phyloP scores from a whole-genome alignment of 1,140 invertebrate species.

The Bradynema listronoti region DNA sequence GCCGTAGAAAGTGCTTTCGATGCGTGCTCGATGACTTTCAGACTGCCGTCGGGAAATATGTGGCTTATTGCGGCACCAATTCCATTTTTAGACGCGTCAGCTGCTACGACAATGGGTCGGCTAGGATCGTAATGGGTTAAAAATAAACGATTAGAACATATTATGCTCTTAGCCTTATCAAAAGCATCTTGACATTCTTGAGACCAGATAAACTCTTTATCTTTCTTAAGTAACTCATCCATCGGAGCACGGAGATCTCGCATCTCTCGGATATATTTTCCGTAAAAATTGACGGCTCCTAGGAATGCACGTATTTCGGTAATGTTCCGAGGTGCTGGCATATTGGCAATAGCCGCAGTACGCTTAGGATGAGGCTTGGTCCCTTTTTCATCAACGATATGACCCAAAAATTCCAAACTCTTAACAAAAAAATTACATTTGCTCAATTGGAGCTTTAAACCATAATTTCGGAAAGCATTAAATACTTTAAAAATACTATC shows the following conservation, averaged over 20 bases:
- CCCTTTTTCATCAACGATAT: no score
- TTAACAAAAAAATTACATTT: no score
- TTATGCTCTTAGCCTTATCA: conserved; percentile 38
- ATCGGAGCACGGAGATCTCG: conserved; percentile 24
- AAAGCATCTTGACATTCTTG: conserved; percentile 28
- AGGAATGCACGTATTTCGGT: conserved; percentile 34
- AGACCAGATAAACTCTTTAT: conserved; percentile 11
- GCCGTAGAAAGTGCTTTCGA: conserved; percentile 59
- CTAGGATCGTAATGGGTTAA: conserved; percentile 58
- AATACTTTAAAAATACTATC: no score
- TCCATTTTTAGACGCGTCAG: conserved; percentile 60
- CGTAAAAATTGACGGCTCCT: conserved; percentile 43
- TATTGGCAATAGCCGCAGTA: no score
- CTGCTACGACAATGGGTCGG: conserved; percentile 57
- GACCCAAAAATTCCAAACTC: no score
- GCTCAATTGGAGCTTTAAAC: no score
- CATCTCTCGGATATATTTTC: conserved; percentile 20
- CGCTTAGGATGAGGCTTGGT: no score
- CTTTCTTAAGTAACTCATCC: conserved; percentile 31
- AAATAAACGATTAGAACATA: conserved; percentile 36
- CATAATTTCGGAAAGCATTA: no score
- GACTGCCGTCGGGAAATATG: conserved; percentile 48
- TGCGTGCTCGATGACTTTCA: conserved; percentile 59
- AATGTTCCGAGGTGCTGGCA: no score
- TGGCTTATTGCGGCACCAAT: conserved; percentile 61